Conservation (phyloP, 2,888 invertebrate genomes). For the Nymphalis c-album region DNA sequence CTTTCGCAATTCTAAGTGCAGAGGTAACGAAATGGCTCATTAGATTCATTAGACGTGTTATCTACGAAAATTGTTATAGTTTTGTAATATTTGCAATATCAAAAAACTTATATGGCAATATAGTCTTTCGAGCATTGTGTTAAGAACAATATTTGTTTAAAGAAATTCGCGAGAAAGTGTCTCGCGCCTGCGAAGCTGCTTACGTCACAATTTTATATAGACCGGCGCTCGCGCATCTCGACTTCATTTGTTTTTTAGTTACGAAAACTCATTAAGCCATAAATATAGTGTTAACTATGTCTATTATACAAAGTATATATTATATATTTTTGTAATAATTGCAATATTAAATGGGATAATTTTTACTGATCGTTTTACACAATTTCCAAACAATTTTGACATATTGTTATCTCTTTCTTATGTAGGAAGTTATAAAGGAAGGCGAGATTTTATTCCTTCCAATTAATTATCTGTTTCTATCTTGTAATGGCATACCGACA, state of each 20-base stretch:
- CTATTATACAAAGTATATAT: background rate
- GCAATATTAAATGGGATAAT: background rate
- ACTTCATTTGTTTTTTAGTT: constrained; percentile 36
- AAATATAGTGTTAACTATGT: background rate
- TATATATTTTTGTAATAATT: background rate
- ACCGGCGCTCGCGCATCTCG: constrained; percentile 29
- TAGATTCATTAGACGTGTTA: constrained; percentile 32
- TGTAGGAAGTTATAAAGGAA: too few species aligned
- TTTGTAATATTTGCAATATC: constrained; percentile 15
- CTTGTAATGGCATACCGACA: too few species aligned
- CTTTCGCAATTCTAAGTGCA: constrained; percentile 21
- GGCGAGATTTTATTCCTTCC: too few species aligned
- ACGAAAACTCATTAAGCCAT: constrained; percentile 12
- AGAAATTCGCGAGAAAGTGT: constrained; percentile 27
- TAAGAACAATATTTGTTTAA: constrained; percentile 10
- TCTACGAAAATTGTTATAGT: constrained; percentile 34
- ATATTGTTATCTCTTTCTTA: too few species aligned
- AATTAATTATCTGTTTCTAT: too few species aligned
- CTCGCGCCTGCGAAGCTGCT: constrained; percentile 25
- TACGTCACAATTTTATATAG: constrained; percentile 36
- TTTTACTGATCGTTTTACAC: background rate
- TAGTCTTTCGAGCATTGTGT: constrained; percentile 5
- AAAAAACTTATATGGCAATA: constrained; percentile 2
- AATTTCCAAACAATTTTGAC: too few species aligned
- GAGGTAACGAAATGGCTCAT: constrained; percentile 26